phyloP scores from a whole-genome alignment of 2,888 invertebrate species.

The Andrena praecox region DNA sequence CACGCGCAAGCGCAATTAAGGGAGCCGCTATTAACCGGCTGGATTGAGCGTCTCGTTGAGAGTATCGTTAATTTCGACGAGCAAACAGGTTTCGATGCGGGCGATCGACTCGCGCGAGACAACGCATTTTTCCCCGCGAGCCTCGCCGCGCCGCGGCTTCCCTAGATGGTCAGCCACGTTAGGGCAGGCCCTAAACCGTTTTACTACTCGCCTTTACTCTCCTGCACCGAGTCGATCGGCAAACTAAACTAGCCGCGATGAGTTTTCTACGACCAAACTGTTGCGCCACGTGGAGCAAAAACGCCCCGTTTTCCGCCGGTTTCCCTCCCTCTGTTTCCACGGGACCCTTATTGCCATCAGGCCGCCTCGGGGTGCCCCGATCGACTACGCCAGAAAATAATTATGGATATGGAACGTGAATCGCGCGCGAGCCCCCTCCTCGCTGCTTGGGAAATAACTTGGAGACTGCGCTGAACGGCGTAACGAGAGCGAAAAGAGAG shows the following conservation, averaged over 20 bases:
- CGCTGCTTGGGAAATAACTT: neutral
- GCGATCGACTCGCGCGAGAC: conserved; percentile 25
- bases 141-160: neutral
- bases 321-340: conserved; percentile 3
- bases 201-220: conserved; percentile 32
- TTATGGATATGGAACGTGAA: conserved; percentile 53
- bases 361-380: conserved; percentile 23
- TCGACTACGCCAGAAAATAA: conserved; percentile 36
- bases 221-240: conserved; percentile 28
- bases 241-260: conserved; percentile 51
- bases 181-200: conserved; percentile 41
- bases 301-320: conserved; percentile 28
- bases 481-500: neutral
- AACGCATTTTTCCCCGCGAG: conserved; percentile 15
- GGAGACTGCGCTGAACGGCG: conserved; percentile 8
- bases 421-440: conserved; percentile 5
- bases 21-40: conserved; percentile 41
- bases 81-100: conserved; percentile 49
- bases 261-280: conserved; percentile 73
- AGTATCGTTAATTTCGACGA: conserved; percentile 47
- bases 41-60: conserved; percentile 33
- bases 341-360: conserved; percentile 23
- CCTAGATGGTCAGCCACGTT: conserved; percentile 3
- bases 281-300: conserved; percentile 65
- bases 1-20: conserved; percentile 49